These are phyloP conservation scores for Bathybates hornii DNA, from an alignment of 2,113 vertebrate genomes.

Conservation along the genomic window DNA sequence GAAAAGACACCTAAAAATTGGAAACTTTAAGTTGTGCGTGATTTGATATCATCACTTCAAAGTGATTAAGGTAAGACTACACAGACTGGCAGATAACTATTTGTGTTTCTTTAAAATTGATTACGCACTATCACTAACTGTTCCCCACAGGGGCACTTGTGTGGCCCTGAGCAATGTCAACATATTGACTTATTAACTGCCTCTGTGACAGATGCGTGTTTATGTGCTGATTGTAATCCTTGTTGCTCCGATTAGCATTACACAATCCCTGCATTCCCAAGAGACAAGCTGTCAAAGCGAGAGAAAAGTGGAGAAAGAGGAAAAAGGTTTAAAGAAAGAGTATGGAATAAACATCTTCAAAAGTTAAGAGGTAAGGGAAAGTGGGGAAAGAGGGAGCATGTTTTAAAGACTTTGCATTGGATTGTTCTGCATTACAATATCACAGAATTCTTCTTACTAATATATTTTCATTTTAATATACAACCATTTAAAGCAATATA, in stretches of 20 bases:
- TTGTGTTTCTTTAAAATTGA: neutral
- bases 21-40: neutral
- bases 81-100: neutral
- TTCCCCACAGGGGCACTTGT: constrained; percentile 2
- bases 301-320: neutral
- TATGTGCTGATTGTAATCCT: constrained; percentile 37
- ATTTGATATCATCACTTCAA: neutral
- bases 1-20: neutral
- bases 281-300: constrained; percentile 43
- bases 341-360: neutral
- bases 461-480: neutral
- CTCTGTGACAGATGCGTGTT: constrained; percentile 28
- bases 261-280: constrained; percentile 30
- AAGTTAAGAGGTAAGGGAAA: neutral
- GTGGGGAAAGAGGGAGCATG: neutral
- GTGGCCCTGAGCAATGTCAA: constrained; percentile 19
- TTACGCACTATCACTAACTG: neutral
- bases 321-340: neutral
- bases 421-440: neutral
- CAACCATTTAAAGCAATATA: neutral
- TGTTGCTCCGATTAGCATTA: constrained; percentile 36
- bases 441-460: accelerated
- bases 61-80: neutral
- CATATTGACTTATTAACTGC: constrained; percentile 40
- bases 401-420: neutral